Evolutionary conservation across 2,888 invertebrate genomes (phyloP).

Genomic region (Dermolepida albohirtum): DNA sequence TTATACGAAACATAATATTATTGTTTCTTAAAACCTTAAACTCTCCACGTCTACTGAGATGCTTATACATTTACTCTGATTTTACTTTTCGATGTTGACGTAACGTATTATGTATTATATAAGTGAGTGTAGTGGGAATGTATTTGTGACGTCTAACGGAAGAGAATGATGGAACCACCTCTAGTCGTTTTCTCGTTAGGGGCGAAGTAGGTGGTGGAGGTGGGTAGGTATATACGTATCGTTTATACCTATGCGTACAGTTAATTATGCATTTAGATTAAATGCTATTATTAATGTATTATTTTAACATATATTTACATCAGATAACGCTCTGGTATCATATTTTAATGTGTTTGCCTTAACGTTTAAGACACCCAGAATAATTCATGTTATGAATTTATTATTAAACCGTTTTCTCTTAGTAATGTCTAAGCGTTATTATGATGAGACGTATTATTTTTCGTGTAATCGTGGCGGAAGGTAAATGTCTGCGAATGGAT

Average conservation of each 20-base stretch:
- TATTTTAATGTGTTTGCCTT: constrained; percentile 14
- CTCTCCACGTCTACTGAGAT: constrained; percentile 46
- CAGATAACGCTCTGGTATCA: constrained; percentile 20
- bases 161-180: no score
- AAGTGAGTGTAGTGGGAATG: not conserved
- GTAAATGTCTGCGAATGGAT: no score
- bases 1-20: constrained; percentile 66
- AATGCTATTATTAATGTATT: constrained; percentile 23
- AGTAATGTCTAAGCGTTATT: no score
- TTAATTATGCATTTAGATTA: constrained; percentile 12
- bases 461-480: no score
- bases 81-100: constrained; percentile 46
- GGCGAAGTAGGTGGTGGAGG: no score
- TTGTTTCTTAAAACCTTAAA: constrained; percentile 66
- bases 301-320: constrained; percentile 26
- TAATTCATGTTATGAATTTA: constrained; percentile 7
- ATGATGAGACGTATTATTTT: no score
- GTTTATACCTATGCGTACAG: not conserved
- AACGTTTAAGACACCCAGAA: constrained; percentile 11
- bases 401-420: not conserved
- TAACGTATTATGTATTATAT: not conserved
- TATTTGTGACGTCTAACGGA: no score
- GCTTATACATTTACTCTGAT: constrained; percentile 47
- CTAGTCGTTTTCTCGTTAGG: no score
- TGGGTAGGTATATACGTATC: not conserved